Conservation (phyloP, 2,888 invertebrate species). For the Oscheius sp. region DNA sequence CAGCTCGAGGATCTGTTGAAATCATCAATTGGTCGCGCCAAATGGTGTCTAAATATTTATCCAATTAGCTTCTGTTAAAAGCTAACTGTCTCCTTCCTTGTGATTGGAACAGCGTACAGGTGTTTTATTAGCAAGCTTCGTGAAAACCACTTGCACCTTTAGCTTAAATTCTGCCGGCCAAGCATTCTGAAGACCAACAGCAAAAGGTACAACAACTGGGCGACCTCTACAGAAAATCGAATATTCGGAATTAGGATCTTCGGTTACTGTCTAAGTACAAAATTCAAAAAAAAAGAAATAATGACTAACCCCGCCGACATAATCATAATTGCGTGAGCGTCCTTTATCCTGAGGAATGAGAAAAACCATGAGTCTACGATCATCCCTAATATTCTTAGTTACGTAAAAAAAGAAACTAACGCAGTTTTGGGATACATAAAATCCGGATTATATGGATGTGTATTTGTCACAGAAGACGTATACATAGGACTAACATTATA, state of each 20-base stretch:
- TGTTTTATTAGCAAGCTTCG: not conserved
- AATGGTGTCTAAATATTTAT: not conserved
- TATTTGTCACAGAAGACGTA: no score
- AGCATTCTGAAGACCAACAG: not conserved
- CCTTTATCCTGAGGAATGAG: constrained; percentile 4
- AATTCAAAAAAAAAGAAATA: not conserved
- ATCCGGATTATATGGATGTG: no score
- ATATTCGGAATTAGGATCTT: constrained; percentile 7
- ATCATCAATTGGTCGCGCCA: constrained; percentile 18
- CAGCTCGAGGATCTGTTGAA: constrained; percentile 3
- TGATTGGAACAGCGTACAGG: constrained; percentile 11
- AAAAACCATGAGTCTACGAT: not conserved
- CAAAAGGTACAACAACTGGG: constrained; percentile 13
- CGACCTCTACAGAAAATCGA: constrained; percentile 8
- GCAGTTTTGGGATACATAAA: not conserved
- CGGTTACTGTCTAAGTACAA: not conserved
- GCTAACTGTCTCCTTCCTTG: constrained; percentile 10
- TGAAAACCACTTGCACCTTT: constrained; percentile 7
- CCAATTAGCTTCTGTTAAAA: not conserved
- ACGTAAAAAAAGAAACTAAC: no score
- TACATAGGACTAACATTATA: no score
- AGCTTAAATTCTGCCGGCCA: not conserved
- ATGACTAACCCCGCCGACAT: constrained; percentile 4
- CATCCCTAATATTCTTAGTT: no score
- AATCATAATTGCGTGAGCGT: constrained; percentile 8